Conservation (phyloP, 2,888 invertebrate genomes). For the Villa cingulata region DNA sequence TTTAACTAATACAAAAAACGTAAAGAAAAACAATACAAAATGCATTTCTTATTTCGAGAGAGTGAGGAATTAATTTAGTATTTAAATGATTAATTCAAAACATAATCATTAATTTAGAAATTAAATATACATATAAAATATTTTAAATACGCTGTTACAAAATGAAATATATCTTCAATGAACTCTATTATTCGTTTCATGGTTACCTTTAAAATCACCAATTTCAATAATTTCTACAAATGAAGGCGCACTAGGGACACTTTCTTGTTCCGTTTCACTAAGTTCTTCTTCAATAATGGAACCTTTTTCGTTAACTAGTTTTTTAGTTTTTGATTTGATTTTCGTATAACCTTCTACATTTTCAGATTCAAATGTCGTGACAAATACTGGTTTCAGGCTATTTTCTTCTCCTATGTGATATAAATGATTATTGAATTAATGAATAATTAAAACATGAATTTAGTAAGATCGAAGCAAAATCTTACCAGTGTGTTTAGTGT, state of each 20-base stretch:
- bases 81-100: no score
- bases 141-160: no score
- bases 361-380: slow-evolving; percentile 35
- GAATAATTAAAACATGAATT: background rate
- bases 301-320: slow-evolving; percentile 30
- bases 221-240: slow-evolving; percentile 32
- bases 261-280: slow-evolving; percentile 30
- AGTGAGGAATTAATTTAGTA: no score
- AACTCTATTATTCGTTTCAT: no score
- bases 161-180: no score
- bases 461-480: slow-evolving; percentile 8
- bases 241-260: slow-evolving; percentile 21
- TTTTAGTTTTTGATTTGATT: slow-evolving; percentile 30
- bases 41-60: no score
- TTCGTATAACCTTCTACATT: slow-evolving; percentile 32
- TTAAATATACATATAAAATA: no score
- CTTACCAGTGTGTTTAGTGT: slow-evolving; percentile 25
- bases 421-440: slow-evolving; percentile 2
- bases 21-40: no score
- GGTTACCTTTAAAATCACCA: slow-evolving; percentile 29
- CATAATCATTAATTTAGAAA: no score
- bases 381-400: slow-evolving; percentile 30
- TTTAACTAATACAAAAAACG: no score
- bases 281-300: slow-evolving; percentile 33
- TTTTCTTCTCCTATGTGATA: slow-evolving; percentile 21